Conservation (phyloP, 2,797 vertebrate genomes). For the Chelon auratus region DNA sequence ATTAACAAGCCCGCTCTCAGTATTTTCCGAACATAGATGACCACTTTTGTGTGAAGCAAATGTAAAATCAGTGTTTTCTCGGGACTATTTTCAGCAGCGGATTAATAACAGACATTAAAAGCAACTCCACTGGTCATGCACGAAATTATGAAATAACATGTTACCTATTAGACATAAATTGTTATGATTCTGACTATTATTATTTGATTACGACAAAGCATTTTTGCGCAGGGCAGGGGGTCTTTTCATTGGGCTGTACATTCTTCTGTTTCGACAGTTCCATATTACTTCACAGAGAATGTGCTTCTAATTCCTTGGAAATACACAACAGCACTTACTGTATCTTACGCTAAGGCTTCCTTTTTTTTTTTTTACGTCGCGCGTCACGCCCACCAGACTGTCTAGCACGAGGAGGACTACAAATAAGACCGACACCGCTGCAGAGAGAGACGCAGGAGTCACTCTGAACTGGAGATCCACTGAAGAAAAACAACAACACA, state of each 20-base stretch:
- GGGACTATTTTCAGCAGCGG: neutral
- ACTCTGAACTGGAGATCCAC: conserved; percentile 9
- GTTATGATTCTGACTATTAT: too few species aligned
- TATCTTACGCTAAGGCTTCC: neutral
- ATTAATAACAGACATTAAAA: neutral
- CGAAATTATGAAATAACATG: neutral
- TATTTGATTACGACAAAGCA: too few species aligned
- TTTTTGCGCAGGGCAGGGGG: too few species aligned
- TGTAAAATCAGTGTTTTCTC: neutral
- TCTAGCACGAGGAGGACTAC: conserved; percentile 32
- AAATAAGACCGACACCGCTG: conserved; percentile 37
- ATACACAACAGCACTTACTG: neutral
- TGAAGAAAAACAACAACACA: neutral
- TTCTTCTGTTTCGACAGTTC: neutral
- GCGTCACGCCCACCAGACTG: conserved; percentile 51
- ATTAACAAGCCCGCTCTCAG: too few species aligned
- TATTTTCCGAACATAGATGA: neutral
- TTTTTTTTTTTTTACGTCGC: neutral
- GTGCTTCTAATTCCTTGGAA: neutral
- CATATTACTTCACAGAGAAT: neutral
- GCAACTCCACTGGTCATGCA: too few species aligned
- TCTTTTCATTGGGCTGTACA: too few species aligned
- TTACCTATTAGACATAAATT: too few species aligned
- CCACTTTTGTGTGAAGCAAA: neutral
- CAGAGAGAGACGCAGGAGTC: neutral